Evolutionary conservation across 37 sponge, comb jelly and placozoan species (phyloP), one percentile per base, ranked within the genome.

Genomic region (Eunapius fragilis): DNA sequence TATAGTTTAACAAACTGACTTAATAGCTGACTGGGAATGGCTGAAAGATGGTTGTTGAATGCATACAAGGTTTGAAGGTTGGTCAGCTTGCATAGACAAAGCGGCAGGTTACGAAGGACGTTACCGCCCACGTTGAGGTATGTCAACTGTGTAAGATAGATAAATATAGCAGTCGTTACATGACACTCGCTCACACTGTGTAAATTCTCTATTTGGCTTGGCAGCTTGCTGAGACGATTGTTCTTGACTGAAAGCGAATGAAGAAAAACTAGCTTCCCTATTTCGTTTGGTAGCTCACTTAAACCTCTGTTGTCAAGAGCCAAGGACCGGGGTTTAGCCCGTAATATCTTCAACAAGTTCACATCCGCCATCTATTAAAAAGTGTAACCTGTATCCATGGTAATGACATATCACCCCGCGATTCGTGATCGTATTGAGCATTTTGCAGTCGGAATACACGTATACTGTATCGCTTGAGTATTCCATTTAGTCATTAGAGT

Each of bases 121-220:
- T 90, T 90, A 25, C 86, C 47, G 2, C 91, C 91, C 0, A 90
- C 81, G 41, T 90, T 90, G 25, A 90, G 68, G 36, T 70, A 75
- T 19, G 32, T 69, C 36, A 90, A 70, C 91, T 90, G 80, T 30
- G 7, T 41, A 67, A 25, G 67, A 58, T 27, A 25, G 27, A n/a
- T n/a, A 25, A 50, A 26, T 25, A 32, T 6, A 45, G n/a, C 9
- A 9, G 47, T 9, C 47, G 7, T 45, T 45, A 9, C 9, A 9
- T 45, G 3, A 37, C 31, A 9, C 13, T n/a, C n/a, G n/a, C n/a
- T n/a, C n/a, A n/a, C n/a, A n/a, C n/a, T n/a, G n/a, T n/a, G n/a
- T n/a, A n/a, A n/a, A n/a, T n/a, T n/a, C n/a, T n/a, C n/a, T 37
- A 31, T 32, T 34, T 75, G n/a, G 11, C 11, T 75, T 31, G 36